Evolutionary conservation across 2,888 invertebrate species (phyloP).

Genomic region (Netelia inedita): DNA sequence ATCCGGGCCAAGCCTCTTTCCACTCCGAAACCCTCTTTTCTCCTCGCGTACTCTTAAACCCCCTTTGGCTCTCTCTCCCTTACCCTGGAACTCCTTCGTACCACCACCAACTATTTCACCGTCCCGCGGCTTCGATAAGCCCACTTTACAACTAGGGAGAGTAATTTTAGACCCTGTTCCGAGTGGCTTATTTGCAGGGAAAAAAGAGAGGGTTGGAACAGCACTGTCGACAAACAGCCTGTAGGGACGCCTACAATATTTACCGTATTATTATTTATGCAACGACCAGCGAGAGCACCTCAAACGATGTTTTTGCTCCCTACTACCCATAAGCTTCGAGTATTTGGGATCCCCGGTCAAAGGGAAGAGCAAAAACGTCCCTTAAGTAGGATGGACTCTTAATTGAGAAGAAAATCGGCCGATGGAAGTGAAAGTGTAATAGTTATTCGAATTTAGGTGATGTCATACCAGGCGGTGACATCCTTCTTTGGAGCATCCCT

Average conservation of each 20-base stretch:
- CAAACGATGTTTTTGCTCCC: neutral
- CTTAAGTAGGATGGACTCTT: neutral
- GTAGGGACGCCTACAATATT: constrained; percentile 25
- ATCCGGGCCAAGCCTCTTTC: constrained; percentile 4
- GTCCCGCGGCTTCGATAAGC: constrained; percentile 75
- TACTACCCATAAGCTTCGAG: neutral
- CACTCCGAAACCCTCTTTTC: constrained; percentile 34
- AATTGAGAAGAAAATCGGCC: neutral
- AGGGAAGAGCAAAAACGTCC: constrained; percentile 4
- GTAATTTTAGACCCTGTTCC: constrained; percentile 70
- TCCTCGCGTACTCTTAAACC: constrained; percentile 21
- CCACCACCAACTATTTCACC: constrained; percentile 67
- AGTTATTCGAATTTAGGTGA: too few species aligned
- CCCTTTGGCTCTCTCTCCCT: constrained; percentile 7
- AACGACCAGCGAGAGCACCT: constrained; percentile 13
- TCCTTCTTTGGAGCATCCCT: too few species aligned
- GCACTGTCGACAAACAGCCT: neutral
- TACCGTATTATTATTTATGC: constrained; percentile 58
- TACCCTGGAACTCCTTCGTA: constrained; percentile 36
- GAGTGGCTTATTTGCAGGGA: constrained; percentile 31
- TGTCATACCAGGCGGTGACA: too few species aligned
- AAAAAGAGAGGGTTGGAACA: neutral
- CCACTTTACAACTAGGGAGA: constrained; percentile 68
- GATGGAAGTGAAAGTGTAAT: neutral
- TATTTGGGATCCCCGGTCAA: neutral